Evolutionary conservation across 2,113 vertebrate species (phyloP), one percentile per base, ranked within the genome.

Genomic region (cat (Felis catus)): DNA sequence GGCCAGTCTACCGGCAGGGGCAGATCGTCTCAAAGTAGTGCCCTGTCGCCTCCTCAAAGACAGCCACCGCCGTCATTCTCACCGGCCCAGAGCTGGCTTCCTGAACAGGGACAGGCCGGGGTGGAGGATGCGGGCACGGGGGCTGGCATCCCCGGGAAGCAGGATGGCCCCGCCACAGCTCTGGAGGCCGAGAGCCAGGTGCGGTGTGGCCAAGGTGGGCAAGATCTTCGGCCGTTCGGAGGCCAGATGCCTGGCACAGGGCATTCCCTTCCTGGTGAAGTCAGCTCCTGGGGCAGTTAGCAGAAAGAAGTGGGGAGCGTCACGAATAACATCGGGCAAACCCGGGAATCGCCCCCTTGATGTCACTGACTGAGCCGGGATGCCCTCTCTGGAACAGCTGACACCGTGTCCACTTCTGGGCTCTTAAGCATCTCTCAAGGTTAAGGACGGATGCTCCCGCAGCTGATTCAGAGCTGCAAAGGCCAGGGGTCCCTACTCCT

Each of bases 401-500:
- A 80, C 36, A 61, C n/a, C 51, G 16, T 89, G 73, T 91, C 83
- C 66, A 93, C 21, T 83, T 93, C 71, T 97, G 61, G 68, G 23
- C n/a, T n/a, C 48, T 91, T 90, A 74, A 51, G 19, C 11, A 87
- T 91, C n/a, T 92, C 83, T 95, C 74, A 58, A 87, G 63, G n/a
- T 85, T 94, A 79, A 94, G 13, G 84, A 90, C 51, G 94, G 83
- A 48, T 80, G 16, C 33, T 93, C 36, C 86, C 31, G 29, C 13
- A 81, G 61, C 31, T 45, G 27, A 85, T 78, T 91, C 73, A n/a
- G n/a, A 45, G 15, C n/a, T 81, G 13, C 48, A 53, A 76, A 76
- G 86, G 58, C 51, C 58, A 91, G 73, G 55, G 41, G 7, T 78
- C 36, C 83, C 76, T 73, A 89, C 9, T 81, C 36, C 76, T 82